Conservation (phyloP, 2,888 invertebrate genomes). For the Drosophila meridiana region DNA sequence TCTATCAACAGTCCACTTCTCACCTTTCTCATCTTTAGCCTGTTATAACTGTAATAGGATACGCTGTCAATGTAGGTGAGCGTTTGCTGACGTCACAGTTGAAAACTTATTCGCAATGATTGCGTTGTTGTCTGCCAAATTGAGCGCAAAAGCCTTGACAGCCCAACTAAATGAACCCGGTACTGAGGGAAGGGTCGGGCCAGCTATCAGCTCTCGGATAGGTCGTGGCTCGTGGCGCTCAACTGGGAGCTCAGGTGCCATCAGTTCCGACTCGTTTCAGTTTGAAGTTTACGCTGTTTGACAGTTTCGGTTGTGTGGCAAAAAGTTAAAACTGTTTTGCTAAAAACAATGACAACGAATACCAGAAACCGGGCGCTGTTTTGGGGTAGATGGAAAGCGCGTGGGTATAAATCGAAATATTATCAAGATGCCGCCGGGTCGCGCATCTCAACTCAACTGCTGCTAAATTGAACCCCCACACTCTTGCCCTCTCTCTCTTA, state of each 20-base stretch:
- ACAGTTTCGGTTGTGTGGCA: slow-evolving; percentile 62
- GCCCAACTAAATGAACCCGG: slow-evolving; percentile 32
- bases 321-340: slow-evolving; percentile 58
- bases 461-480: slow-evolving; percentile 35
- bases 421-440: slow-evolving; percentile 77
- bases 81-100: slow-evolving; percentile 54
- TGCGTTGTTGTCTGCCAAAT: slow-evolving; percentile 67
- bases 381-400: background rate
- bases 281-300: slow-evolving; percentile 79
- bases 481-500: background rate
- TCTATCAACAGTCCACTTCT: background rate
- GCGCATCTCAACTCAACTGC: slow-evolving; percentile 46
- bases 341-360: slow-evolving; percentile 51
- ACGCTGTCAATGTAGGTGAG: slow-evolving; percentile 9
- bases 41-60: background rate
- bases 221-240: slow-evolving; percentile 17
- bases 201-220: background rate
- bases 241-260: slow-evolving; percentile 66
- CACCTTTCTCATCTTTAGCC: background rate
- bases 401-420: slow-evolving; percentile 77
- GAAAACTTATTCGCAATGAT: slow-evolving; percentile 67
- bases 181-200: background rate
- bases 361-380: background rate
- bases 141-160: slow-evolving; percentile 78
- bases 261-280: slow-evolving; percentile 79